Conservation (phyloP, 53 echinoderm and acorn worm species). For the Paracentrotus lividus region DNA sequence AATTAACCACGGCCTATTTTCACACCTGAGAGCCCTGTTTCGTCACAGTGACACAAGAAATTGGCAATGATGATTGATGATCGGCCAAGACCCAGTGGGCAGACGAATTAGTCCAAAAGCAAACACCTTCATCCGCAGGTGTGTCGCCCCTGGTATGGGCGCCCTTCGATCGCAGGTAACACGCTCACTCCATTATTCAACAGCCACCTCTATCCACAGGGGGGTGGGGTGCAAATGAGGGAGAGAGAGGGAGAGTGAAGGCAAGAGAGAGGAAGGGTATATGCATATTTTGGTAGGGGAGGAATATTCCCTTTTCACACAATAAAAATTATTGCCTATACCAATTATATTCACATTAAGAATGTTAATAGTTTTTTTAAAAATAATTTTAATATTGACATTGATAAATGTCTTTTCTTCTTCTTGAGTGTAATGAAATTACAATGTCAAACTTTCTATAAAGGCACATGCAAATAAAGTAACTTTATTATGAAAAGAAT, state of each 20-base stretch:
- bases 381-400: too few species aligned
- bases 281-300: neutral
- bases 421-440: too few species aligned
- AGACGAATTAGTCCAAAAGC: conserved; percentile 54
- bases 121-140: conserved; percentile 66
- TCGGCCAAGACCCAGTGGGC: conserved; percentile 49
- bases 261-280: too few species aligned
- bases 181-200: conserved; percentile 61
- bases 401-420: too few species aligned
- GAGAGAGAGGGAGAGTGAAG: neutral
- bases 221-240: conserved; percentile 27
- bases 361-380: too few species aligned
- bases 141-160: conserved; percentile 14
- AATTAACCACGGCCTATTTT: conserved; percentile 65
- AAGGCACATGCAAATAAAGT: too few species aligned
- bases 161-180: conserved; percentile 24
- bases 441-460: too few species aligned
- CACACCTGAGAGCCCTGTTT: conserved; percentile 58
- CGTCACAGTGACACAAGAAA: conserved; percentile 60
- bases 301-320: too few species aligned
- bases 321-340: too few species aligned
- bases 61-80: conserved; percentile 64
- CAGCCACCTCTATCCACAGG: neutral
- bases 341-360: too few species aligned
- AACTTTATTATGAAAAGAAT: too few species aligned